Percentiles rank a stretch among this genome's conserved stretches.
phyloP scores from a whole-genome alignment of 2,113 vertebrate species.

The Jaculus jaculus region DNA sequence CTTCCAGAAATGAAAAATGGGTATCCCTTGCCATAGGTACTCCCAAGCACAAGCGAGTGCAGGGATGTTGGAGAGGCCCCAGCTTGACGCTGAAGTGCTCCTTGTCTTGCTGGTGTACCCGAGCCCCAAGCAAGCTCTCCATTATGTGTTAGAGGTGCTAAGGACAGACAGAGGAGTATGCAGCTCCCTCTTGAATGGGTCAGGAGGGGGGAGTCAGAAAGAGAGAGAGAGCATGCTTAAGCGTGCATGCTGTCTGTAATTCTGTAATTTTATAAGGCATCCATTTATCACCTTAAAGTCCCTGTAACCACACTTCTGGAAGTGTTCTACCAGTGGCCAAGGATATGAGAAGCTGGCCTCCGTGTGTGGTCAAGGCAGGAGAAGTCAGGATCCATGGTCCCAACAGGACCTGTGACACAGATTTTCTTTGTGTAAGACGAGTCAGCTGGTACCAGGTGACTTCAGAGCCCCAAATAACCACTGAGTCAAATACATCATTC shows the following conservation, averaged over 20 bases:
- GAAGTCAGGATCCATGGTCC: too few relatives aligned
- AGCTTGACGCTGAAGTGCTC: rapidly evolving
- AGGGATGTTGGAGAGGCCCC: rapidly evolving
- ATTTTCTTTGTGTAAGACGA: neutral
- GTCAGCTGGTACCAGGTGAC: neutral
- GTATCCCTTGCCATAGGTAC: neutral
- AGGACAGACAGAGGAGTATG: rapidly evolving
- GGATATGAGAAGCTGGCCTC: neutral
- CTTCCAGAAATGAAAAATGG: neutral
- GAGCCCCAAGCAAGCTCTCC: neutral
- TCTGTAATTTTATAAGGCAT: neutral
- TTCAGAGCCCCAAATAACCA: neutral
- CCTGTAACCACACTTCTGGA: neutral
- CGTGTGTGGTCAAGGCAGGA: neutral
- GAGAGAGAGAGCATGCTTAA: neutral
- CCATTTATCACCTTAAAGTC: neutral
- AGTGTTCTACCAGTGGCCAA: neutral
- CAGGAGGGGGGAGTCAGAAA: too few relatives aligned
- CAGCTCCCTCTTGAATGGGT: neutral
- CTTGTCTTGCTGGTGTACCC: neutral
- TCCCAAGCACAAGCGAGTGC: too few relatives aligned
- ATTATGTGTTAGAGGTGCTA: too few relatives aligned
- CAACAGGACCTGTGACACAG: rapidly evolving
- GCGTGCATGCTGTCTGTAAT: neutral
- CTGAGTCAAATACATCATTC: neutral